Percentiles rank a stretch among this genome's conserved stretches.
These are phyloP conservation scores for Otus scops DNA, from an alignment of 2,797 vertebrate genomes.

Conservation along the genomic window DNA sequence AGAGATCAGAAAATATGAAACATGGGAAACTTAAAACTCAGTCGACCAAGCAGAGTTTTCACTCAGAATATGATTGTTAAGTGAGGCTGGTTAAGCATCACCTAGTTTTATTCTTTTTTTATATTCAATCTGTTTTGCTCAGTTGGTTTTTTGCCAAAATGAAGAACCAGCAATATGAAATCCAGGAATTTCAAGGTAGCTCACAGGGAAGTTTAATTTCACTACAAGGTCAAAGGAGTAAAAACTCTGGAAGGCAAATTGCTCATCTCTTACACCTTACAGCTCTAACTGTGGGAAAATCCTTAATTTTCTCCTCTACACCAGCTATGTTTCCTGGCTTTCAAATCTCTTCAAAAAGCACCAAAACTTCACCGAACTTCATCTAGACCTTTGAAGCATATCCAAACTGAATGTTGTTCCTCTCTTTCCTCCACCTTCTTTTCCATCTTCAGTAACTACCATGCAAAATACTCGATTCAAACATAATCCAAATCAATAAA, in stretches of 20 bases:
- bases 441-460: not conserved
- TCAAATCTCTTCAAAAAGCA: not conserved
- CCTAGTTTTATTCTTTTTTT: not conserved
- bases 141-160: not conserved
- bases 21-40: not conserved
- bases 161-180: not conserved
- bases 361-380: not conserved
- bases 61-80: not conserved
- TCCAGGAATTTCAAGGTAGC: not conserved
- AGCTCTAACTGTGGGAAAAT: not conserved
- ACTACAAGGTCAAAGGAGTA: not conserved
- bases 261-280: not conserved
- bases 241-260: not conserved
- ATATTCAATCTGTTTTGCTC: not conserved
- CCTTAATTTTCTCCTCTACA: not conserved
- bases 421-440: not conserved
- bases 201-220: not conserved
- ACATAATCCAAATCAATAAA: not conserved
- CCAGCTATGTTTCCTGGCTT: not conserved
- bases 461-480: not conserved
- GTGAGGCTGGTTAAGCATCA: not conserved
- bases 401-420: not conserved
- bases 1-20: not conserved
- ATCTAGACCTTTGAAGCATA: not conserved
- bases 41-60: not conserved